Conservation (phyloP, 1,140 invertebrate genomes). For the Vollenhovia emeryi region DNA sequence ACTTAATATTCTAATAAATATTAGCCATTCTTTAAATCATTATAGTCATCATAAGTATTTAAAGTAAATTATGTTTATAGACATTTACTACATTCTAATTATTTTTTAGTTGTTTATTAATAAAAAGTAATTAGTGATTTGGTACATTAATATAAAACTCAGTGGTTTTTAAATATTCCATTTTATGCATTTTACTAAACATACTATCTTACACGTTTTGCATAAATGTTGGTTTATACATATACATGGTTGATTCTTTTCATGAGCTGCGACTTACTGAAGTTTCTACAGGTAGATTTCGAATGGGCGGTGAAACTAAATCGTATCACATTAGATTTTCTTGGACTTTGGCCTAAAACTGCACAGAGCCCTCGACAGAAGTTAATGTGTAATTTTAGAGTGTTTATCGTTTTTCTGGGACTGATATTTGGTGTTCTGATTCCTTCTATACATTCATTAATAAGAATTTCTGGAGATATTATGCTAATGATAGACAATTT, state of each 20-base stretch:
- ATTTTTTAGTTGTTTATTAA: not conserved
- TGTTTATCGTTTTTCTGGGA: not conserved
- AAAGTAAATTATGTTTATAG: not conserved
- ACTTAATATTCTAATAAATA: not conserved
- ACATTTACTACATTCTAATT: not conserved
- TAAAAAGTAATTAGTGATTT: too few species aligned
- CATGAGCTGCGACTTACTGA: not conserved
- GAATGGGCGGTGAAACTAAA: conserved; percentile 59
- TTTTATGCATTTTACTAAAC: not conserved
- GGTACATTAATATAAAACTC: too few species aligned
- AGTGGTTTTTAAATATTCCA: too few species aligned
- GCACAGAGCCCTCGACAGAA: not conserved
- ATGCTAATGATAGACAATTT: conserved; percentile 39
- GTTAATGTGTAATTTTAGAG: conserved; percentile 19
- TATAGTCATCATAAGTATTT: not conserved
- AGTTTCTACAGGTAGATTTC: conserved; percentile 39
- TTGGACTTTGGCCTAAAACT: conserved; percentile 42
- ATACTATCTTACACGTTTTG: not conserved
- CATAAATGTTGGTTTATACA: not conserved
- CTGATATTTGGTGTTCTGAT: not conserved
- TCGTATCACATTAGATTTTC: conserved; percentile 7
- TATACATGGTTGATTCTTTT: not conserved
- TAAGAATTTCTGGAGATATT: conserved; percentile 12
- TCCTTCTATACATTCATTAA: conserved; percentile 23
- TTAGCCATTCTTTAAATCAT: too few species aligned